Evolutionary conservation across 2,888 invertebrate genomes (phyloP).

Genomic region (Charanyca ferruginea): DNA sequence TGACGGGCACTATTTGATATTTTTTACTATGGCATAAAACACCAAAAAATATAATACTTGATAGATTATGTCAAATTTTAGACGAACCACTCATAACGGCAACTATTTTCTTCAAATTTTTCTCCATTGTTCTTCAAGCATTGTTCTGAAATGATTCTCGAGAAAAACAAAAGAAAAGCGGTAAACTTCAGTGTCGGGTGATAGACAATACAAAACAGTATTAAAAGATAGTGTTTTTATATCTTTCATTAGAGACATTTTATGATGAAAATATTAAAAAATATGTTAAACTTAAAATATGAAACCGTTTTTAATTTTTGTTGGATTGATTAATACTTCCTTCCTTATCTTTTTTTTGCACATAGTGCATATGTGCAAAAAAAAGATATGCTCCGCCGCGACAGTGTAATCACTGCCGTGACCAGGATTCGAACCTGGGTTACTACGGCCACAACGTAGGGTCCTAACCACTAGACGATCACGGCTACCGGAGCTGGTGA

Average conservation of each 20-base stretch:
- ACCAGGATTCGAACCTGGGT: conserved; percentile 93
- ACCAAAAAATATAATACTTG: background rate
- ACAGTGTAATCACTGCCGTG: conserved; percentile 80
- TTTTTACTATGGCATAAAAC: background rate
- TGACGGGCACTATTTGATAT: too few species aligned
- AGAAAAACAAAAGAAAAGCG: conserved; percentile 30
- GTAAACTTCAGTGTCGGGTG: background rate
- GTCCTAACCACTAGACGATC: conserved; percentile 94
- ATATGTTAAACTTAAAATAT: background rate
- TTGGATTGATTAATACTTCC: too few species aligned
- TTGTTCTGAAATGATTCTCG: conserved; percentile 35
- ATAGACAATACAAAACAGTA: background rate
- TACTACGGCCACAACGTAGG: conserved; percentile 94
- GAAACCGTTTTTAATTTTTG: too few species aligned
- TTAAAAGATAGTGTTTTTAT: background rate
- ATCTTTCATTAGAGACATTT: background rate
- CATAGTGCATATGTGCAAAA: conserved; percentile 59
- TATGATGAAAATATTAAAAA: background rate
- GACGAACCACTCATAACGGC: background rate
- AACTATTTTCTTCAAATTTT: conserved; percentile 31
- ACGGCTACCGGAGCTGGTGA: conserved; percentile 80
- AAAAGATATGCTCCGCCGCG: conserved; percentile 73
- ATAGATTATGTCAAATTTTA: conserved; percentile 7
- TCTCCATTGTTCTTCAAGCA: conserved; percentile 34
- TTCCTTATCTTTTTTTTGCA: too few species aligned